These are phyloP conservation scores for Acanthurus lineatus DNA, from an alignment of 2,797 vertebrate species.

Conservation along the genomic window DNA sequence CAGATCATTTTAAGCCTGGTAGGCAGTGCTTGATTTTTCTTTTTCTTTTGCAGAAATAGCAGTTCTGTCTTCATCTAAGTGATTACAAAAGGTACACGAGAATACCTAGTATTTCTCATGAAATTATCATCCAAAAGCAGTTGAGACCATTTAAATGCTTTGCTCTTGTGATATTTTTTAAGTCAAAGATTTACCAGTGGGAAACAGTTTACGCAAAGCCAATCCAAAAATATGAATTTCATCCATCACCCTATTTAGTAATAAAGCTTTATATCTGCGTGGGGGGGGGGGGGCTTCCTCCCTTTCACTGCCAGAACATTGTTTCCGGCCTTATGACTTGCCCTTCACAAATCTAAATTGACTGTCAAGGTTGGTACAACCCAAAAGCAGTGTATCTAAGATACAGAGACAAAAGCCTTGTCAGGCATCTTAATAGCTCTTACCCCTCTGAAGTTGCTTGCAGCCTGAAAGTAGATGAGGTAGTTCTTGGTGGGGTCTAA, in stretches of 20 bases:
- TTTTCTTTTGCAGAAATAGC: background rate
- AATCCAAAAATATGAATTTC: constrained; percentile 20
- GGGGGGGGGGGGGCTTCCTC: constrained; percentile 4
- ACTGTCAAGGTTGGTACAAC: constrained; percentile 42
- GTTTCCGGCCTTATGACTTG: constrained; percentile 11
- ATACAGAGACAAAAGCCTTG: background rate
- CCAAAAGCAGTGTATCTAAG: constrained; percentile 5
- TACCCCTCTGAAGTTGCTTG: constrained; percentile 95
- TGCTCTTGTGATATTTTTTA: constrained; percentile 12
- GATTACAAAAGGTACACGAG: constrained; percentile 2
- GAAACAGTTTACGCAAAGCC: constrained; percentile 21
- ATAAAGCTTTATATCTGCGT: constrained; percentile 34
- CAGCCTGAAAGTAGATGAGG: constrained; percentile 96
- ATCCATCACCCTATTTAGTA: constrained; percentile 13
- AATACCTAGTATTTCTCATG: background rate
- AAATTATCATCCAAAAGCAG: constrained; percentile 39
- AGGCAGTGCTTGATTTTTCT: constrained; percentile 16
- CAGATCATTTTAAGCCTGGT: constrained; percentile 10
- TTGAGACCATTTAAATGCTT: constrained; percentile 1
- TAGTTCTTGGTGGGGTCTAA: constrained; percentile 95
- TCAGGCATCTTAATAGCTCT: constrained; percentile 60
- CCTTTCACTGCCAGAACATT: background rate
- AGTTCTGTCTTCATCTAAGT: constrained; percentile 4
- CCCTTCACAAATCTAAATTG: constrained; percentile 44
- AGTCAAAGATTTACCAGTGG: background rate